Evolutionary conservation across 2,888 invertebrate genomes (phyloP).

Genomic region (Anoplius nigerrimus): DNA sequence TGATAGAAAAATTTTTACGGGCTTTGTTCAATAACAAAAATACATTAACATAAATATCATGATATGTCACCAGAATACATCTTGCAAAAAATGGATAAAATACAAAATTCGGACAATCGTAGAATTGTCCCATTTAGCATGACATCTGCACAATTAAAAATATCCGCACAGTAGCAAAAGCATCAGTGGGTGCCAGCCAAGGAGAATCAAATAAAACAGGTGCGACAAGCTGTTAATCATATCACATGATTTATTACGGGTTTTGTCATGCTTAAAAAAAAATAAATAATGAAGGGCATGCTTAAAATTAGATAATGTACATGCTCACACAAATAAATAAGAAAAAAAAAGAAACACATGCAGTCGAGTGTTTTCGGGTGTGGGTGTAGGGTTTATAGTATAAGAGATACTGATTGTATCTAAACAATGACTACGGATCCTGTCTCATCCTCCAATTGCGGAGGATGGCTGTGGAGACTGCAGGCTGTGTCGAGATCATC

Average conservation of each 20-base stretch:
- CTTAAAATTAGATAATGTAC: constrained; percentile 66
- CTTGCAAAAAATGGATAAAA: no score
- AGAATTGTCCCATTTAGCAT: constrained; percentile 24
- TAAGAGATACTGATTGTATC: constrained; percentile 32
- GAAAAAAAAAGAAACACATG: constrained; percentile 48
- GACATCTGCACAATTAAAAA: constrained; percentile 31
- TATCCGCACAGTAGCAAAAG: constrained; percentile 49
- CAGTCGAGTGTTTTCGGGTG: constrained; percentile 24
- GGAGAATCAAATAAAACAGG: constrained; percentile 70
- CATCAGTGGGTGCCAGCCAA: constrained; percentile 62
- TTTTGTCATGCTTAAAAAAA: constrained; percentile 67
- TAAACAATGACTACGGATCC: constrained; percentile 75
- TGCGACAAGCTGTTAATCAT: constrained; percentile 71
- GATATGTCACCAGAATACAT: no score
- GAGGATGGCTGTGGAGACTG: constrained; percentile 70
- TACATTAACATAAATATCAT: no score
- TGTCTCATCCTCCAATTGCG: constrained; percentile 73
- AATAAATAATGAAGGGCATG: constrained; percentile 71
- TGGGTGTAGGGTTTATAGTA: not conserved
- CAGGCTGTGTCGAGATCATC: constrained; percentile 74
- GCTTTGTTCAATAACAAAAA: no score
- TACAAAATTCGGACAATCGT: no score
- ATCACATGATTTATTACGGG: constrained; percentile 71
- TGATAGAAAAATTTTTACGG: no score
- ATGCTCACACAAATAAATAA: constrained; percentile 71